Evolutionary conservation across 2,888 invertebrate genomes (phyloP), one percentile per base, ranked within the genome.

Genomic region (Drosophila falleni): DNA sequence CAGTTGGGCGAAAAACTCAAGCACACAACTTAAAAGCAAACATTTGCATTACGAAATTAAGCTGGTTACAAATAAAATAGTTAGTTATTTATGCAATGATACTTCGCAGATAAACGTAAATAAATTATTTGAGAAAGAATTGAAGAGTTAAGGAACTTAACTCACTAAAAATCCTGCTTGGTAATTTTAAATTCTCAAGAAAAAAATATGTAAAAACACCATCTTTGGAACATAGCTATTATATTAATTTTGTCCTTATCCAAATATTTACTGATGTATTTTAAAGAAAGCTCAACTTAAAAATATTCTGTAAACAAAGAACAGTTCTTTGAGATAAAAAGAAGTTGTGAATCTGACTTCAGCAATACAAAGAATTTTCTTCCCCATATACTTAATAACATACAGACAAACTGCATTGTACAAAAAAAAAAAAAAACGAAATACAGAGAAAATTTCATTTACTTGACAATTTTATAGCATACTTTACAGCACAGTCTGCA

Each of bases 401-500:
- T 8, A 4, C 16, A 31, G 10, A 15, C 33, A 15, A 26, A 39
- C 4, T 55, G 37, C 46, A 53, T 15, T 13, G 13, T 5, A 3
- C 9, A 8, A 44, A 35, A n/a, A 54, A 61, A 8, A 44, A 35
- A n/a, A 54, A 61, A 54, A 35, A 3, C 15, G 16, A 51, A 68
- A 63, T 47, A 39, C 11, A 16, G 39, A 59, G 58, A 69, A 29
- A 58, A 65, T 53, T 60, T 64, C 10, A 49, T 51, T 55, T 29
- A 13, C 3, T 47, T 60, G 47, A 42, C 37, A 70, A 58, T 58
- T 58, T 53, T 41, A n/a, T 16, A 64, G 74, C 74, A 62, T 62
- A 71, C 68, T 73, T 80, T 59, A 61, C 46, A 15, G 63, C 50
- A 62, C 51, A 66, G 60, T 33, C 41, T 53, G 51, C 56, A 65